phyloP scores from a whole-genome alignment of 2,888 invertebrate species.

The Pomacea canaliculata region DNA sequence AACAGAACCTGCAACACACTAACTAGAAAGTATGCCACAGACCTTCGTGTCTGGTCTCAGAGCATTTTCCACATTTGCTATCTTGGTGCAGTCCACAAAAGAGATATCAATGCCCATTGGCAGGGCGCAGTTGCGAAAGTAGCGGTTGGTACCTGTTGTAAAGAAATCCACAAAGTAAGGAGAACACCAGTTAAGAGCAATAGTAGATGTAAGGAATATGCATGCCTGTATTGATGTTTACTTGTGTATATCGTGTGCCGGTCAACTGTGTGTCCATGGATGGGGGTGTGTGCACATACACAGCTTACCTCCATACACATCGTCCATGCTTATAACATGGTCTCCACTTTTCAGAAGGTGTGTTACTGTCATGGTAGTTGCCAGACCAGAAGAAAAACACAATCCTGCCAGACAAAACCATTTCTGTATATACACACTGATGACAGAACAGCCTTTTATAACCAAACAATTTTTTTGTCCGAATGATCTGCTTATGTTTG shows the following conservation, averaged over 20 bases:
- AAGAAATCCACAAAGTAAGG: neutral
- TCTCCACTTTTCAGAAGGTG: constrained; percentile 86
- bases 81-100: constrained; percentile 83
- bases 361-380: constrained; percentile 83
- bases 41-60: constrained; percentile 90
- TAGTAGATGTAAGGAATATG: neutral
- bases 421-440: no score
- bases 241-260: no score
- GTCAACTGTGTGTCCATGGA: neutral
- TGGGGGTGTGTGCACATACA: neutral
- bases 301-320: constrained; percentile 88
- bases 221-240: neutral
- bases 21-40: neutral
- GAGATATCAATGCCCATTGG: constrained; percentile 81
- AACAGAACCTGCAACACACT: no score
- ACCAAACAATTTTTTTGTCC: no score
- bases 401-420: constrained; percentile 61
- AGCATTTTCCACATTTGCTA: constrained; percentile 77
- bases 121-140: constrained; percentile 76
- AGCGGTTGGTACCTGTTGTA: constrained; percentile 78
- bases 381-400: constrained; percentile 90
- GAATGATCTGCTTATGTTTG: no score
- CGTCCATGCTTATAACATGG: constrained; percentile 90
- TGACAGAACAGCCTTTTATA: no score
- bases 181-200: neutral